Evolutionary conservation across 2,797 vertebrate species (phyloP), one percentile per base, ranked within the genome.

Genomic region (Columba guinea): DNA sequence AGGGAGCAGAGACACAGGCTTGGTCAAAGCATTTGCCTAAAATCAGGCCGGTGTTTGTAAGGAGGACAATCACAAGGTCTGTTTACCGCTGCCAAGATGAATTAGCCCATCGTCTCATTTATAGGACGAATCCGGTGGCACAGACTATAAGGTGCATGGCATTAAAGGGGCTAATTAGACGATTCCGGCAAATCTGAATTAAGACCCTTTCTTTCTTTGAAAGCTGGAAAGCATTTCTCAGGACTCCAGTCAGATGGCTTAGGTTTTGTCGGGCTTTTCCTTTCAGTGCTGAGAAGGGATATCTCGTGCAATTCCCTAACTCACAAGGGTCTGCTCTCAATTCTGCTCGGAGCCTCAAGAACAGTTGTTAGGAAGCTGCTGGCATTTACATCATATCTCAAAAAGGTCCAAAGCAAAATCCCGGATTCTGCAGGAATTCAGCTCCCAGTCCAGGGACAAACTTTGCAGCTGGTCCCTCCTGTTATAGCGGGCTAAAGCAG

Each of bases 31-130:
- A 0, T 70, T 90, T 86, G 65, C 94, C 94, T 85, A 94, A 95
- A 96, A 95, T 69, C 94, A 87, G 92, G 89, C 83, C 67, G 63
- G 84, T 93, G 84, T 94, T 95, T 90, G 92, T 86, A 24, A 86
- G 91, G 84, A 94, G 88, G 80, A 96, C 89, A 97, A 96, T 92
- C 94, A 27, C 92, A 97, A 96, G 89, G 84, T 89, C 94, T 91
- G 94, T 95, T 94, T 92, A 56, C 89, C 85, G 89, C 95, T 95
- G 93, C 94, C 94, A 91, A 87, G 92, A 94, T 90, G 95, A 97
- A 97, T 95, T 93, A 96, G 94, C 94, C 95, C 90, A 95, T 95
- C 95, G 30, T 94, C 86, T 96, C 94, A 39, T 95, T 94, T 87
- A 92, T 74, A 44, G 94, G 85, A 93, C 55, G 82, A 96, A 96